Evolutionary conservation across 2,888 invertebrate genomes (phyloP), one percentile per base, ranked within the genome.

Genomic region (Silvanus unidentatus): DNA sequence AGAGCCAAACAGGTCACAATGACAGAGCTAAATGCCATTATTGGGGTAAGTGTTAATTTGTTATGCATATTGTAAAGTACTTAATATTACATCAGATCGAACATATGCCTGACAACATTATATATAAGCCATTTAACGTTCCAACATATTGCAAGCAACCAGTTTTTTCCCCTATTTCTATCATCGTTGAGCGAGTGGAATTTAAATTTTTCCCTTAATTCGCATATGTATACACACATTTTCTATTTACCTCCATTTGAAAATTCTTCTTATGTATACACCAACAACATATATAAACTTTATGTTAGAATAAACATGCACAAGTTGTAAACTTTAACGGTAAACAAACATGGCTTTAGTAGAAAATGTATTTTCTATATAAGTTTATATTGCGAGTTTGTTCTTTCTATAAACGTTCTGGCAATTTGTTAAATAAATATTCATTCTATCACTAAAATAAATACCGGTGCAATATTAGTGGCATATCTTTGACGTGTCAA

Each of bases 1-100:
- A 78, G 96, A 70, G 96, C 97, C 61, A 98, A 98, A 76, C 94
- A 96, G 77, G 93, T 99, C 67, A 95, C 92, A 67, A 93, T 96
- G 93, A 86, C 93, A 54, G 97, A 97, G 74, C 78, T 97, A 54
- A 96, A 95, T 75, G 86, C 94, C 62, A 94, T 97, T 62, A 94
- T 96, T 66, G 94, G 94, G 86, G 96, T 97, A 81, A 88, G 91
- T 76, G 59, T 63, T 64, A 64, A 66, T 66, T 64, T 57, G 59
- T 65, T 62, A 55, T 57, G 58, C 56, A 61, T 60, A 62, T 54
- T 52, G 54, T 54, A 54, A 57, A 56, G 58, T 59, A 22, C 22
- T 22, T 22, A 22, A 22, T 22, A 22, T 22, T 22, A 22, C 57
- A 58, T 57, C 55, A 22, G 22, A 5, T 22, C 8, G 22, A 22